phyloP scores from a whole-genome alignment of 2,888 invertebrate species.

The Ryuthela nishihirai region DNA sequence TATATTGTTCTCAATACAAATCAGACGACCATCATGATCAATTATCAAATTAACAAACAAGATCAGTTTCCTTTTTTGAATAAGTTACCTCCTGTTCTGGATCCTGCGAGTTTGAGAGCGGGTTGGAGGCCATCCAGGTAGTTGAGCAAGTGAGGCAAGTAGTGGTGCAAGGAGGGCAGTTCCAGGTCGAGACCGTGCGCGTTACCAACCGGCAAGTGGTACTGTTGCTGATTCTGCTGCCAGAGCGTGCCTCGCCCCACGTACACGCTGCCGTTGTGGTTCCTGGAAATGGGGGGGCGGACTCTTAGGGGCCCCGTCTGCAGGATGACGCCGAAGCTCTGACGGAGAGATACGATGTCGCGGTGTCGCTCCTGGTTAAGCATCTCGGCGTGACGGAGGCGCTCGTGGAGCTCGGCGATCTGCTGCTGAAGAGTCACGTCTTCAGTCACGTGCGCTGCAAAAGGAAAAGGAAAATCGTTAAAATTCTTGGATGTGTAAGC shows the following conservation, averaged over 20 bases:
- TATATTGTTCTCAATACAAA: too few species aligned
- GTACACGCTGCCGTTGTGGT: slow-evolving; percentile 9
- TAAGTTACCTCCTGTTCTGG: slow-evolving; percentile 63
- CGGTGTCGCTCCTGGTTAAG: slow-evolving; percentile 35
- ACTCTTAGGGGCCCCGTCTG: slow-evolving; percentile 1
- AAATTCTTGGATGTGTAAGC: too few species aligned
- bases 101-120: slow-evolving; percentile 70
- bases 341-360: slow-evolving; percentile 36
- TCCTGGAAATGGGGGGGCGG: background rate
- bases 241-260: slow-evolving; percentile 18
- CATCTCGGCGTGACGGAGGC: slow-evolving; percentile 40
- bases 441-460: slow-evolving; percentile 18
- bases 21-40: too few species aligned
- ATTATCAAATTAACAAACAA: too few species aligned
- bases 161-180: slow-evolving; percentile 75
- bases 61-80: too few species aligned
- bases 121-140: slow-evolving; percentile 73
- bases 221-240: slow-evolving; percentile 15
- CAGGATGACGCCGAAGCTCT: slow-evolving; percentile 33
- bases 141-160: slow-evolving; percentile 79
- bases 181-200: slow-evolving; percentile 53
- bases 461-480: background rate
- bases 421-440: slow-evolving; percentile 35
- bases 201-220: slow-evolving; percentile 1
- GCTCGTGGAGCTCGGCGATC: slow-evolving; percentile 39